Evolutionary conservation across 37 sponge, comb jelly and placozoan species (phyloP).

Genomic region (Crambe crambe): DNA sequence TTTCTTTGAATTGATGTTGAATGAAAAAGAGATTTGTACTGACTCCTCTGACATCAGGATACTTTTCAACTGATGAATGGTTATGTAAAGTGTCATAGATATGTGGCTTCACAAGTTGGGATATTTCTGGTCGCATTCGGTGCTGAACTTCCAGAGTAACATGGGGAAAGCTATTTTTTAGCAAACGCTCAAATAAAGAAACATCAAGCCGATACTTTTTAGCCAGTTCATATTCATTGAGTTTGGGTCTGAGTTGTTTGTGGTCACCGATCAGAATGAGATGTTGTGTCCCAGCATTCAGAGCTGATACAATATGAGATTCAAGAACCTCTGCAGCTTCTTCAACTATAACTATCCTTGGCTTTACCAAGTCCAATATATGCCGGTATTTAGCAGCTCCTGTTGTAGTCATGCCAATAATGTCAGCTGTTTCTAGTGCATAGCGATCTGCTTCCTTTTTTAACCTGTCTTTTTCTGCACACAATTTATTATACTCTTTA

Average conservation of each 20-base stretch:
- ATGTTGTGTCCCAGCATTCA: too few species aligned
- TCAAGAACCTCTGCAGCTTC: slow-evolving; percentile 96
- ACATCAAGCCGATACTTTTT: slow-evolving; percentile 79
- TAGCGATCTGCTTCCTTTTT: slow-evolving; percentile 35
- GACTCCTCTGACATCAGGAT: slow-evolving; percentile 62
- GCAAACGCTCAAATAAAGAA: slow-evolving; percentile 86
- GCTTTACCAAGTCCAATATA: slow-evolving; percentile 67
- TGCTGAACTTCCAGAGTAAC: slow-evolving; percentile 81
- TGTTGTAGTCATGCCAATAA: too few species aligned
- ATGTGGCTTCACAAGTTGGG: slow-evolving; percentile 67
- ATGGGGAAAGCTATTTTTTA: slow-evolving; percentile 62
- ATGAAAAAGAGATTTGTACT: slow-evolving; percentile 70
- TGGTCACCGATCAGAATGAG: slow-evolving; percentile 97
- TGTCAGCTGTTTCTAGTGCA: too few species aligned
- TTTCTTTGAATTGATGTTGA: slow-evolving; percentile 49
- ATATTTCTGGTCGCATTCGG: slow-evolving; percentile 93
- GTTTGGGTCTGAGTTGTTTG: slow-evolving; percentile 89
- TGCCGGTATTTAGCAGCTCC: slow-evolving; percentile 89
- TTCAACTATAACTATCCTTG: slow-evolving; percentile 89
- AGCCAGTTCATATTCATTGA: slow-evolving; percentile 73
- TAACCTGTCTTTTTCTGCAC: slow-evolving; percentile 10
- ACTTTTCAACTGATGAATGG: slow-evolving; percentile 52
- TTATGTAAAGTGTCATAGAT: slow-evolving; percentile 69
- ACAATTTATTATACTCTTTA: slow-evolving; percentile 6
- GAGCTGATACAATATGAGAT: too few species aligned